Conservation (phyloP, 2,113 vertebrate genomes). For the Panurus biarmicus region DNA sequence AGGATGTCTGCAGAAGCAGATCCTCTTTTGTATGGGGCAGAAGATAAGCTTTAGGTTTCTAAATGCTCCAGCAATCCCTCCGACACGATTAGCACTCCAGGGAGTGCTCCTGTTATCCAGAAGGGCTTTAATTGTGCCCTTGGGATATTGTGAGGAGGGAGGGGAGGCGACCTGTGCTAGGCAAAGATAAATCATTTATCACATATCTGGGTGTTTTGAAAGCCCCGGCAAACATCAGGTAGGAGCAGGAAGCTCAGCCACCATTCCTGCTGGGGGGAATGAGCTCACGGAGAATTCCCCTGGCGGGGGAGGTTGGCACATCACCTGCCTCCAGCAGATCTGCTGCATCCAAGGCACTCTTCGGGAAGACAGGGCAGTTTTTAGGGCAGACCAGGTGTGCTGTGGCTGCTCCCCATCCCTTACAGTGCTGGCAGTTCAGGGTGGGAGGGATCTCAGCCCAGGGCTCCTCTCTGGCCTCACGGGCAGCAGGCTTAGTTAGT, state of each 20-base stretch:
- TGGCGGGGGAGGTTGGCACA: not conserved
- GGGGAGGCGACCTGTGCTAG: not conserved
- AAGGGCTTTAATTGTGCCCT: constrained; percentile 27
- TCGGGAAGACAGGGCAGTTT: not conserved
- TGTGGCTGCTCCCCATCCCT: not conserved
- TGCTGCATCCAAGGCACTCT: not conserved
- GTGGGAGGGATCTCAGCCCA: not conserved
- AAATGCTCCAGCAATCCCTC: not conserved
- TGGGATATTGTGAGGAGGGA: not conserved
- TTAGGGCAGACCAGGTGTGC: not conserved
- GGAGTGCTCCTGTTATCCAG: constrained; percentile 13
- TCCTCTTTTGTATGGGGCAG: not conserved
- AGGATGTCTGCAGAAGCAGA: constrained; percentile 18
- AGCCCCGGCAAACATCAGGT: not conserved
- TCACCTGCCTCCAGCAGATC: not conserved
- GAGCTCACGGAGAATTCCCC: not conserved
- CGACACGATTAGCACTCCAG: not conserved
- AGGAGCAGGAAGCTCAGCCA: not conserved
- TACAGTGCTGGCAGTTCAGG: not conserved
- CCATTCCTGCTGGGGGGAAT: not conserved
- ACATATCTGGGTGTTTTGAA: constrained; percentile 1
- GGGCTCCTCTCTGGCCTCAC: not conserved
- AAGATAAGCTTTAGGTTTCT: constrained; percentile 32
- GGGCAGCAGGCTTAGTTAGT: not conserved
- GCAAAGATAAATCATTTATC: constrained; percentile 34